Evolutionary conservation across 2,113 vertebrate genomes (phyloP), one percentile per base, ranked within the genome.

Genomic region (Pyxicephalus adspersus): DNA sequence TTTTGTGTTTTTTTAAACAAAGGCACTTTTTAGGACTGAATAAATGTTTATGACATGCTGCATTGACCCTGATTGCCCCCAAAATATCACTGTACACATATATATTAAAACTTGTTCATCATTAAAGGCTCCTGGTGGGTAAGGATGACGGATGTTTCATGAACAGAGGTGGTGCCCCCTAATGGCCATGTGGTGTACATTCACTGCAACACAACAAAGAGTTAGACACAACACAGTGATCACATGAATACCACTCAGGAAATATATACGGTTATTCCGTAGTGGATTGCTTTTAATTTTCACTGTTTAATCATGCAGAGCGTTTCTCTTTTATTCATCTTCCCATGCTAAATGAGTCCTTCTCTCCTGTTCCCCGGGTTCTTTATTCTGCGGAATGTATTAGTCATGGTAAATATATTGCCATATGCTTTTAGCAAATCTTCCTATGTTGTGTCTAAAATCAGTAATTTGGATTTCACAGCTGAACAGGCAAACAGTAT

Each of bases 391-490:
- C 25, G 50, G 50, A 22, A 66, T 78, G 22, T 78, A 57, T 78
- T 78, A 66, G 64, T 67, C 64, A 67, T 65, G 52, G 76, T 29
- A 78, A 67, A 78, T 78, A 66, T 66, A 78, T 23, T 29, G 57
- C 76, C 64, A 38, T 66, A 67, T 67, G 76, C 28, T 45, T 20
- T 28, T 31, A 38, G 31, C 57, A 38, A 50, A 66, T 38, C 25
- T 28, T 18, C 63, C 50, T 18, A 19, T 66, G 64, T 66, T 64
- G 29, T 31, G 54, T 65, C 51, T 57, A 31, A 64, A 57, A 78
- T 66, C 64, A 52, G 28, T 55, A 78, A 51, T 55, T 78, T 66
- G 66, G 51, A 67, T 78, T 67, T 78, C 61, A 78, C 76, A 78
- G 64, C 28, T 34, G 76, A 66, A 38, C 26, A 57, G 64, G 63